phyloP scores from a whole-genome alignment of 1,140 invertebrate genomes.

The Heliconius hewitsoni region DNA sequence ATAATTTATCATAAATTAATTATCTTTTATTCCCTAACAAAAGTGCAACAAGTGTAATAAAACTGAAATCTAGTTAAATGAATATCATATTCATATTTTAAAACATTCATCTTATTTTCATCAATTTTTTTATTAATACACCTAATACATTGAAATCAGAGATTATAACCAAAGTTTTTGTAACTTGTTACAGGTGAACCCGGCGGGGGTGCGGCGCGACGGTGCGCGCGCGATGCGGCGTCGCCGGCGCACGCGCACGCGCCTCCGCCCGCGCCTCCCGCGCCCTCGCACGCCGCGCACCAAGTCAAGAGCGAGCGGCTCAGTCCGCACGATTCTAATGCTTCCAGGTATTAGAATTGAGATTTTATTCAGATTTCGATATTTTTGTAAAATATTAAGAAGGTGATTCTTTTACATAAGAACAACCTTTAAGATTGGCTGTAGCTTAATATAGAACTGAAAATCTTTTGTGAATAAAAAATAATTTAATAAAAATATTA shows the following conservation, averaged over 20 bases:
- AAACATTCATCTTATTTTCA: no score
- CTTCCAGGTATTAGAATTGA: conserved; percentile 53
- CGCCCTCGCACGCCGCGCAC: conserved; percentile 41
- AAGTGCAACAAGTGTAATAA: no score
- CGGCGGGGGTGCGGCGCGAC: conserved; percentile 61
- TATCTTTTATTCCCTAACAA: no score
- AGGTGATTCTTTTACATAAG: no score
- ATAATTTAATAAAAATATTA: no score
- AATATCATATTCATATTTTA: no score
- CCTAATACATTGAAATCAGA: neutral
- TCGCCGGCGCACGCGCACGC: conserved; percentile 81
- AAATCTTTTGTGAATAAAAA: no score
- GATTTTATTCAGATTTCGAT: neutral
- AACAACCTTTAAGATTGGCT: accelerated
- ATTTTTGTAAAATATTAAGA: no score
- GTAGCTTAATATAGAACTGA: no score
- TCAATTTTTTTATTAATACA: no score
- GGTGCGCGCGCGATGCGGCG: conserved; percentile 72
- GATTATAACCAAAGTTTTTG: neutral
- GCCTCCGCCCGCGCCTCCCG: conserved; percentile 55
- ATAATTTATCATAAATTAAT: no score
- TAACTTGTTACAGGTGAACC: conserved; percentile 62
- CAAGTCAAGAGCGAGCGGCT: conserved; percentile 77
- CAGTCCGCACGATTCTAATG: conserved; percentile 73
- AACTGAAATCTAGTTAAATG: no score